phyloP scores from a whole-genome alignment of 2,113 vertebrate species.

The Mixornis gularis region DNA sequence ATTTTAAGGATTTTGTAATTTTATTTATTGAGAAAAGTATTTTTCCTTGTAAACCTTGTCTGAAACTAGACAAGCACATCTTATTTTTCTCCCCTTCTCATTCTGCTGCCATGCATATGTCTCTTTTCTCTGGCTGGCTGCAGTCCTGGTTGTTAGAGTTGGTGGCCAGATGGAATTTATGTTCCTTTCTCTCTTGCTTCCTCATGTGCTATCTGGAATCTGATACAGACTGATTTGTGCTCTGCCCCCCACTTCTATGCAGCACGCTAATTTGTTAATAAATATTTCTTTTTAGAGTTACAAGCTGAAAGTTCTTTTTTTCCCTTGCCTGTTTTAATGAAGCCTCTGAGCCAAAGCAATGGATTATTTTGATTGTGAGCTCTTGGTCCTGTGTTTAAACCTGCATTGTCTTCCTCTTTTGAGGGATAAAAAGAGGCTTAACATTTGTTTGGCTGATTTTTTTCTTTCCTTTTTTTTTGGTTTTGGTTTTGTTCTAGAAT shows the following conservation, averaged over 20 bases:
- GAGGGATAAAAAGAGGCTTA: neutral
- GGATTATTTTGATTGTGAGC: neutral
- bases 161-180: slow-evolving; percentile 51
- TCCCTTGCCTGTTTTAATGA: neutral
- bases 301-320: neutral
- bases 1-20: neutral
- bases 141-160: slow-evolving; percentile 31
- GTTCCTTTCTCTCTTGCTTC: slow-evolving; percentile 41
- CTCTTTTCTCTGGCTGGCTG: slow-evolving; percentile 30
- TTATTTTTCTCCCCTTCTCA: slow-evolving; percentile 18
- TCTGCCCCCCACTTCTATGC: neutral
- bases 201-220: slow-evolving; percentile 27
- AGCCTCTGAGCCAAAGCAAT: neutral
- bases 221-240: neutral
- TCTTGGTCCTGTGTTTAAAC: neutral
- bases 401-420: neutral
- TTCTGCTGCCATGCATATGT: slow-evolving; percentile 47
- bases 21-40: neutral
- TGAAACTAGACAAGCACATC: neutral
- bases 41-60: neutral
- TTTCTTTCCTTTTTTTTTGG: neutral
- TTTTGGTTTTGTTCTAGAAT: neutral
- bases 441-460: neutral
- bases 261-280: slow-evolving; percentile 4
- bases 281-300: neutral